Percentiles rank a stretch among this genome's conserved stretches.
Conservation (phyloP, 2,113 vertebrate genomes). For the Heterotis niloticus region DNA sequence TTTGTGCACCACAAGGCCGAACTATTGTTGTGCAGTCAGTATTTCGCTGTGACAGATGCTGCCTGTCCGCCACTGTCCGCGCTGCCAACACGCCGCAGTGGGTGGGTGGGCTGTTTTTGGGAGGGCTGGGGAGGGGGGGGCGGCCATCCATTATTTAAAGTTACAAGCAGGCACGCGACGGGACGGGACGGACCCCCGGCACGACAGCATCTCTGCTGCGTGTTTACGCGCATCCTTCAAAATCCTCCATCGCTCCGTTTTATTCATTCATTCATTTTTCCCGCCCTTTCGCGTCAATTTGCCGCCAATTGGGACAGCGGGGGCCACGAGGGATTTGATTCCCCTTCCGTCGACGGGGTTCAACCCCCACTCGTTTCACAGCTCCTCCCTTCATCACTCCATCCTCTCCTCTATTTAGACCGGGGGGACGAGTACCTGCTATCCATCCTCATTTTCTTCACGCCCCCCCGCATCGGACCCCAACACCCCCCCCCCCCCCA, state of each 20-base stretch:
- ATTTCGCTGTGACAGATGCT: slow-evolving; percentile 51
- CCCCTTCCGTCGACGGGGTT: too few relatives aligned
- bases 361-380: too few relatives aligned
- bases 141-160: slow-evolving; percentile 63
- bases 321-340: too few relatives aligned
- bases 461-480: slow-evolving; percentile 37
- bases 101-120: slow-evolving; percentile 32
- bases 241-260: slow-evolving; percentile 25
- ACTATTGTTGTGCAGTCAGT: too few relatives aligned
- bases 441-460: slow-evolving; percentile 74
- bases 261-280: neutral
- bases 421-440: slow-evolving; percentile 62
- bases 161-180: slow-evolving; percentile 47
- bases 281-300: slow-evolving; percentile 56
- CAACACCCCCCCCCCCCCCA: slow-evolving; percentile 46
- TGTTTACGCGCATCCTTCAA: neutral
- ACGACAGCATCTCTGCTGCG: slow-evolving; percentile 40
- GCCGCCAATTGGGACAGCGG: slow-evolving; percentile 44
- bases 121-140: slow-evolving; percentile 56
- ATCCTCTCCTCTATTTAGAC: too few relatives aligned
- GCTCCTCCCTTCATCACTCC: too few relatives aligned
- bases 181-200: slow-evolving; percentile 41
- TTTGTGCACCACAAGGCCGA: too few relatives aligned
- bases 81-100: too few relatives aligned
- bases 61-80: slow-evolving; percentile 45